These are phyloP conservation scores for Hydrophis major DNA, from an alignment of 2,797 vertebrate genomes.

Conservation along the genomic window DNA sequence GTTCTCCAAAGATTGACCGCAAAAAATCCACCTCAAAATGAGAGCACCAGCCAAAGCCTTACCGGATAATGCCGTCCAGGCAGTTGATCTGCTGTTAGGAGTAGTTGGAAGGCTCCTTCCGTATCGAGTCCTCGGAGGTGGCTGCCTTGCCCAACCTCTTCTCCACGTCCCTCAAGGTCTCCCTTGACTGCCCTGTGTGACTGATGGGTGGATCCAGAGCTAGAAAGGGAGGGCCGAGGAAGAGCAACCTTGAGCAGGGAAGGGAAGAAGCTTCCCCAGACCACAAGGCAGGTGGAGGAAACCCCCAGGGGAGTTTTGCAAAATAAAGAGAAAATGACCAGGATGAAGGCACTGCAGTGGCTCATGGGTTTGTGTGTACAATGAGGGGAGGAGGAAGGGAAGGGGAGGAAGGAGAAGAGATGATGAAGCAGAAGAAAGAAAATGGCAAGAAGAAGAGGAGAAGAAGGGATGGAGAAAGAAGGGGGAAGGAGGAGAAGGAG, in stretches of 20 bases:
- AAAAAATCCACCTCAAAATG: not conserved
- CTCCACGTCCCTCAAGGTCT: constrained; percentile 49
- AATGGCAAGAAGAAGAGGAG: no score
- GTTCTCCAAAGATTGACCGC: not conserved
- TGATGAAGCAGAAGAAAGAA: no score
- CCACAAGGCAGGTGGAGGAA: no score
- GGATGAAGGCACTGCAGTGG: not conserved
- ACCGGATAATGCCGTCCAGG: constrained; percentile 84
- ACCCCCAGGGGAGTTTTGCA: not conserved
- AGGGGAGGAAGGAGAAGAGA: no score
- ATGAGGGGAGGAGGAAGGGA: no score
- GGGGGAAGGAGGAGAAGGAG: constrained; percentile 6
- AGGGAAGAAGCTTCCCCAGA: not conserved
- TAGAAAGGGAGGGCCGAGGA: not conserved
- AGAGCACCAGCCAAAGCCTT: not conserved
- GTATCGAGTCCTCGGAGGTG: constrained; percentile 67
- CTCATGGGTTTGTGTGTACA: not conserved
- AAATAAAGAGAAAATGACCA: not conserved
- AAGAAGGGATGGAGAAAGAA: no score
- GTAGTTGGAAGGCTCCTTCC: constrained; percentile 77
- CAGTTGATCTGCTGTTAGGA: constrained; percentile 82
- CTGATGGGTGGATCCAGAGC: not conserved
- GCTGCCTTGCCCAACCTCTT: constrained; percentile 45
- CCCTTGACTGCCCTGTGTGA: constrained; percentile 43
- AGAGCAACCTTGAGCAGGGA: not conserved